Evolutionary conservation across 2,797 vertebrate genomes (phyloP).

Genomic region (Lepilemur ruficaudatus): DNA sequence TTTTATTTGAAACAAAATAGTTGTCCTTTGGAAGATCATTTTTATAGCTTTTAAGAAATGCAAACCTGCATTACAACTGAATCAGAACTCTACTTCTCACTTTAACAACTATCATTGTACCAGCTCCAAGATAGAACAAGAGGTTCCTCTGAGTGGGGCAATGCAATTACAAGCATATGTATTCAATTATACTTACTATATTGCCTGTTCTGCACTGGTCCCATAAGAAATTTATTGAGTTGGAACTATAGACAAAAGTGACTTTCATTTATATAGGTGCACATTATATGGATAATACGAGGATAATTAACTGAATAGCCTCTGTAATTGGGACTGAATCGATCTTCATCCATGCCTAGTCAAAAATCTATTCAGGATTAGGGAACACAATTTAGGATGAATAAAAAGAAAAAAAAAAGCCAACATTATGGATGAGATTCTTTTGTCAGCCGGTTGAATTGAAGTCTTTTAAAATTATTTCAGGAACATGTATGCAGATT

Average conservation of each 20-base stretch:
- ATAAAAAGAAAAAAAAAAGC: conserved; percentile 14
- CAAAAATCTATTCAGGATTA: background rate
- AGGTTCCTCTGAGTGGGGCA: background rate
- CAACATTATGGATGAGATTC: background rate
- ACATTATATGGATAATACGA: background rate
- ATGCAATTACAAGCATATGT: background rate
- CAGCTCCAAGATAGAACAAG: background rate
- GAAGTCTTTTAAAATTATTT: conserved; percentile 59
- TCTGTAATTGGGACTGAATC: background rate
- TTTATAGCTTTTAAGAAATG: background rate
- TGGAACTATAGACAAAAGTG: background rate
- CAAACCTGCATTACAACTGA: background rate
- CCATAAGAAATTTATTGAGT: background rate
- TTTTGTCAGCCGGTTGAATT: conserved; percentile 50
- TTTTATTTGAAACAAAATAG: background rate
- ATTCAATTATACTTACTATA: background rate
- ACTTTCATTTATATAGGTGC: background rate
- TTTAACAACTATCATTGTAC: background rate
- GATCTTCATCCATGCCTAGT: background rate
- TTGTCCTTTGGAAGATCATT: background rate
- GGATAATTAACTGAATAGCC: background rate
- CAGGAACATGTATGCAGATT: background rate
- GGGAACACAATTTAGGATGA: background rate
- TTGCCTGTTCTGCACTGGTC: background rate
- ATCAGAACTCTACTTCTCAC: background rate